Conservation (phyloP, 2,113 vertebrate genomes). For the Willisornis vidua region DNA sequence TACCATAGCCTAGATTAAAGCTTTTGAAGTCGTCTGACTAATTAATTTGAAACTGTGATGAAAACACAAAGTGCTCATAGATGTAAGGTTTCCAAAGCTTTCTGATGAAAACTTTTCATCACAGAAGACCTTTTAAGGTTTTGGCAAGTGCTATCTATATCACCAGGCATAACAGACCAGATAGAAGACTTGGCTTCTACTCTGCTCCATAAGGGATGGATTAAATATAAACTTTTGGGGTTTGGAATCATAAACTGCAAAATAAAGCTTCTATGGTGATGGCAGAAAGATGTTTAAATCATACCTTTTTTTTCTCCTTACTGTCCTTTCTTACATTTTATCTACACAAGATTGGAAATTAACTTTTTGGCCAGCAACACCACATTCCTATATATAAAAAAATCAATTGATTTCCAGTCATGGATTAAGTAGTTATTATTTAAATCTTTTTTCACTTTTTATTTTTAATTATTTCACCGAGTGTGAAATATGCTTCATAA, state of each 20-base stretch:
- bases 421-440: background rate
- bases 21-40: conserved; percentile 65
- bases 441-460: fast-evolving
- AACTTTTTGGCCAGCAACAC: background rate
- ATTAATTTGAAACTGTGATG: conserved; percentile 75
- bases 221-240: background rate
- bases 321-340: background rate
- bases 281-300: background rate
- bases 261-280: background rate
- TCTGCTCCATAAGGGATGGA: background rate
- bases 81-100: conserved; percentile 39
- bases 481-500: background rate
- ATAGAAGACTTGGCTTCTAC: background rate
- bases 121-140: background rate
- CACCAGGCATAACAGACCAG: background rate
- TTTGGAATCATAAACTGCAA: background rate
- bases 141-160: background rate
- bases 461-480: background rate
- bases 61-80: conserved; percentile 59
- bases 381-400: background rate
- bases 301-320: background rate
- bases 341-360: background rate
- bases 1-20: conserved; percentile 65
- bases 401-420: background rate
- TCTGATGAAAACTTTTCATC: conserved; percentile 35